These are phyloP conservation scores for Dermolepida albohirtum DNA, from an alignment of 2,888 invertebrate species.

Conservation along the genomic window DNA sequence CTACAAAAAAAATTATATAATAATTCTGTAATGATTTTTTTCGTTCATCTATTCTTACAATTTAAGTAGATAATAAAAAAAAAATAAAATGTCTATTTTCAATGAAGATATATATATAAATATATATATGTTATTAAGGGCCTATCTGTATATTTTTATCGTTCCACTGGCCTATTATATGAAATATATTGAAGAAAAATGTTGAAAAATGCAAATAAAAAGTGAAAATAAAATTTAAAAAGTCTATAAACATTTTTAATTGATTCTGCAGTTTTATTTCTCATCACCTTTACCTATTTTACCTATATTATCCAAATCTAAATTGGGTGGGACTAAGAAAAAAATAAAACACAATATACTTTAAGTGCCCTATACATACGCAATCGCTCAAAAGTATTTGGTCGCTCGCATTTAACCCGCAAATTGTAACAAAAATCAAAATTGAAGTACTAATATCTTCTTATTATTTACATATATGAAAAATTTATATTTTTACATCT, in stretches of 20 bases:
- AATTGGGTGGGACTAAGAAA: too few species aligned
- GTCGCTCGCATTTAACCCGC: too few species aligned
- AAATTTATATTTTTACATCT: too few species aligned
- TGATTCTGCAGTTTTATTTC: conserved; percentile 39
- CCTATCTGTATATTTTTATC: conserved; percentile 65
- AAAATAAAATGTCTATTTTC: conserved; percentile 60
- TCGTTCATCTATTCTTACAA: conserved; percentile 53
- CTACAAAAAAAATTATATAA: conserved; percentile 13
- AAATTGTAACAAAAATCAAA: too few species aligned
- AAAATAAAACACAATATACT: too few species aligned
- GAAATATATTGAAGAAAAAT: conserved; percentile 57
- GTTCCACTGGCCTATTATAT: conserved; percentile 61
- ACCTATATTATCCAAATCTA: too few species aligned
- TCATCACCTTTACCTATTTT: too few species aligned
- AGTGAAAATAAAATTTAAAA: conserved; percentile 46
- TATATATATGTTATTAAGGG: conserved; percentile 62
- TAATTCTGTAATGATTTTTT: conserved; percentile 22
- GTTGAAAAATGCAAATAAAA: conserved; percentile 56
- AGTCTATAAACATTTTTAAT: conserved; percentile 46
- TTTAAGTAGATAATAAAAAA: conserved; percentile 53
- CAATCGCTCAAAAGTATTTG: too few species aligned
- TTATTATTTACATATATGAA: too few species aligned
- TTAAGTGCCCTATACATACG: too few species aligned
- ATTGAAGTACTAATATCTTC: too few species aligned
- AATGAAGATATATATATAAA: conserved; percentile 61